Evolutionary conservation across 2,797 vertebrate genomes (phyloP).

Genomic region (Furcifer pardalis): DNA sequence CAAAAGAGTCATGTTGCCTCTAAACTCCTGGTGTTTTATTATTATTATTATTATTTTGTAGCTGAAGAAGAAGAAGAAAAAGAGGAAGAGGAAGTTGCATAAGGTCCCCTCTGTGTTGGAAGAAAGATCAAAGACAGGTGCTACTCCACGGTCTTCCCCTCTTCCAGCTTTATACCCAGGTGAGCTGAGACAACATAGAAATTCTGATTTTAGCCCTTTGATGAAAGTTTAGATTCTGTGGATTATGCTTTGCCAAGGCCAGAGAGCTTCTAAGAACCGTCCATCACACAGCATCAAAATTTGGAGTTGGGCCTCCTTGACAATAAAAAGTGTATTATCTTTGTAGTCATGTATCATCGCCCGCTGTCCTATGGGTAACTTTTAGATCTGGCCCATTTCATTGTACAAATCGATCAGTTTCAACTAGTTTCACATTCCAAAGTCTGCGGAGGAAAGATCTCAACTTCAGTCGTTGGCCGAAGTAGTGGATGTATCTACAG

Average conservation of each 20-base stretch:
- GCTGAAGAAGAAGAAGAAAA: conserved; percentile 76
- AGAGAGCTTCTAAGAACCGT: too few species aligned
- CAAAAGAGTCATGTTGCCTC: neutral
- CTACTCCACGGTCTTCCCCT: conserved; percentile 23
- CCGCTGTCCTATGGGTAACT: neutral
- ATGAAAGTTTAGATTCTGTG: neutral
- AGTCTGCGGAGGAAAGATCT: neutral
- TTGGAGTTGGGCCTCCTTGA: neutral
- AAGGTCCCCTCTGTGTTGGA: conserved; percentile 73
- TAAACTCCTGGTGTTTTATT: conserved; percentile 19
- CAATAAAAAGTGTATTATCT: neutral
- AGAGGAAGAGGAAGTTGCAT: conserved; percentile 78
- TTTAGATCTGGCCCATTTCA: neutral
- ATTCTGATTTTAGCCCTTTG: neutral
- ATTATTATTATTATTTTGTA: conserved; percentile 50
- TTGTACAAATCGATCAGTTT: neutral
- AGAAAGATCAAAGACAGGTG: conserved; percentile 43
- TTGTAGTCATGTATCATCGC: neutral
- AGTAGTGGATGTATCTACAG: too few species aligned
- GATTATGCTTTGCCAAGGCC: neutral
- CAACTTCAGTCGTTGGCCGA: too few species aligned
- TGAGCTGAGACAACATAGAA: conserved; percentile 47
- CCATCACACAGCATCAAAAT: neutral
- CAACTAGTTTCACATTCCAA: neutral
- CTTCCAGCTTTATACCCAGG: conserved; percentile 63